A percentile compares a stretch with the other conserved stretches of the same genome.
Evolutionary conservation across 2,113 vertebrate species (phyloP).

Genomic region (Aythya baeri): DNA sequence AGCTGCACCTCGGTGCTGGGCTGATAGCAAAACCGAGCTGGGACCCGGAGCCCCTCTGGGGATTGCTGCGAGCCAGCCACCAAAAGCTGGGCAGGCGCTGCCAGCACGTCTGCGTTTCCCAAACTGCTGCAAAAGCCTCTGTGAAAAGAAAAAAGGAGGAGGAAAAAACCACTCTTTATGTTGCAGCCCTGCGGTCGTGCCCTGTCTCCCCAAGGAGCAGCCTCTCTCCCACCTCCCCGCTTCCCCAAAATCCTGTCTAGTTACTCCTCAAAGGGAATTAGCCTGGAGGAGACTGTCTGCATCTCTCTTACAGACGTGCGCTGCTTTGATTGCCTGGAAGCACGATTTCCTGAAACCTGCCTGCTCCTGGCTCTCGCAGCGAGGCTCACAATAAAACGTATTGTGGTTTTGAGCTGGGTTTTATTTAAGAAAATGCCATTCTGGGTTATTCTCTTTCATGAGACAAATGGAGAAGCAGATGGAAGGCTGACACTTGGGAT

Average conservation of each 20-base stretch:
- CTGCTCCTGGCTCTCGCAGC: slow-evolving; percentile 59
- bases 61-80: neutral
- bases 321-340: slow-evolving; percentile 65
- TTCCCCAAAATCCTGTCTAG: neutral
- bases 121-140: neutral
- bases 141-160: neutral
- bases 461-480: slow-evolving; percentile 52
- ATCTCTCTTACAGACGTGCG: slow-evolving; percentile 28
- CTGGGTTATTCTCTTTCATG: slow-evolving; percentile 34
- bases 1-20: neutral
- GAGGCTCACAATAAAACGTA: slow-evolving; percentile 53
- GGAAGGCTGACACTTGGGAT: slow-evolving; percentile 56
- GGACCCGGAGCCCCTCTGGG: neutral
- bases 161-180: neutral
- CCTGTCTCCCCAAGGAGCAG: neutral
- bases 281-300: neutral
- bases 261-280: slow-evolving; percentile 20
- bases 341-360: slow-evolving; percentile 67
- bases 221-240: neutral
- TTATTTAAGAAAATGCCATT: slow-evolving; percentile 47
- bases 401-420: slow-evolving; percentile 55
- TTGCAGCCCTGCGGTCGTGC: slow-evolving; percentile 10
- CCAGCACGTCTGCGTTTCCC: neutral
- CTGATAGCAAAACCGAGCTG: neutral
- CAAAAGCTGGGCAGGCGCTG: neutral